These are phyloP conservation scores for Oreocharis arfaki DNA, from an alignment of 2,113 vertebrate species.

Conservation along the genomic window DNA sequence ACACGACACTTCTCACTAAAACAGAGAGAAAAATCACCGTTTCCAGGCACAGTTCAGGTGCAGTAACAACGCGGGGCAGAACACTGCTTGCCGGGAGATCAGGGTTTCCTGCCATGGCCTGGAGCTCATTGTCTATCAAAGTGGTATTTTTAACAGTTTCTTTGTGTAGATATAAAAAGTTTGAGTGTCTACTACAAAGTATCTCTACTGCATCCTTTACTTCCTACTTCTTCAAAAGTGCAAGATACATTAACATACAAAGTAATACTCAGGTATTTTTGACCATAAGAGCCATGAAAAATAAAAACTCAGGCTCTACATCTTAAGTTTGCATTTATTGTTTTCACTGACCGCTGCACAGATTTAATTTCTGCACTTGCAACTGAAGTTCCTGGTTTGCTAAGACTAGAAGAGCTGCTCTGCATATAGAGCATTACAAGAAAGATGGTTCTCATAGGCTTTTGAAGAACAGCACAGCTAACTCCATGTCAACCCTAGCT, in stretches of 20 bases:
- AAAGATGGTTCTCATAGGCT: fast-evolving
- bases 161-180: not conserved
- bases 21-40: not conserved
- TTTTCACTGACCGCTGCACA: not conserved
- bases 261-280: not conserved
- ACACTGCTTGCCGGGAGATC: not conserved
- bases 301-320: not conserved
- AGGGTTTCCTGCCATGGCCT: not conserved
- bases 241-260: not conserved
- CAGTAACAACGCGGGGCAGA: not conserved
- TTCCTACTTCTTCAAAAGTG: not conserved
- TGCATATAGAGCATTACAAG: not conserved
- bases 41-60: not conserved
- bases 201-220: not conserved
- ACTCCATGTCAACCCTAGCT: not conserved
- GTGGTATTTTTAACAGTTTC: not conserved
- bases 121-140: not conserved
- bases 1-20: conserved; percentile 91
- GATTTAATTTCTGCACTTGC: not conserved
- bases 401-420: not conserved
- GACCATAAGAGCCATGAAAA: not conserved
- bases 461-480: not conserved
- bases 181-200: not conserved
- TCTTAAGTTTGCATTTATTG: not conserved
- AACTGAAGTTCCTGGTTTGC: not conserved